A percentile compares a stretch with the other conserved stretches of the same genome.
Conservation (phyloP, 1,140 invertebrate species). For the Brachionus angularis region DNA sequence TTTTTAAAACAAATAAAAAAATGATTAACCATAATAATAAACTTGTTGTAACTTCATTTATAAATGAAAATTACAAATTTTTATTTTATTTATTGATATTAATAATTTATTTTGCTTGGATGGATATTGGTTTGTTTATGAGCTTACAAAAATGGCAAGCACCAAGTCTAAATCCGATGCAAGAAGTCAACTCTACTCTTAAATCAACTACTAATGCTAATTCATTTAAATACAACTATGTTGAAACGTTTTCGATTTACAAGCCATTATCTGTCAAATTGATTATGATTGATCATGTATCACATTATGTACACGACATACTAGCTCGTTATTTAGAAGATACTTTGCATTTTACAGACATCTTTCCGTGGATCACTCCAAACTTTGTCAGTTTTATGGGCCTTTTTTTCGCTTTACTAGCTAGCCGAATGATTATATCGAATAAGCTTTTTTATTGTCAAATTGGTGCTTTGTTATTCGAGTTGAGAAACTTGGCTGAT, state of each 20-base stretch:
- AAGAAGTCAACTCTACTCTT: too few species aligned
- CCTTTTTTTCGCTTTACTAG: background rate
- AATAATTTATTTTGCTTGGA: constrained; percentile 23
- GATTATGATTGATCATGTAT: constrained; percentile 15
- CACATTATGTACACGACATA: constrained; percentile 26
- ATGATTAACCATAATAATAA: too few species aligned
- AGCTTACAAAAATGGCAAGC: constrained; percentile 8
- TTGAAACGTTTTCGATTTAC: background rate
- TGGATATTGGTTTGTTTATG: constrained; percentile 31
- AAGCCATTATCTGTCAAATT: constrained; percentile 24
- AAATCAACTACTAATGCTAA: too few species aligned
- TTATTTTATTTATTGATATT: background rate
- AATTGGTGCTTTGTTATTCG: constrained; percentile 7
- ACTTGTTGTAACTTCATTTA: background rate
- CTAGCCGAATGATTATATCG: constrained; percentile 7
- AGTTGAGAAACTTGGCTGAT: constrained; percentile 24
- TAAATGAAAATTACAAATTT: constrained; percentile 31
- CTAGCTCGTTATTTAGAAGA: background rate
- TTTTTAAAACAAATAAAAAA: too few species aligned
- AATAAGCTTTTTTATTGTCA: background rate
- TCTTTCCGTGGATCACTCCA: constrained; percentile 18
- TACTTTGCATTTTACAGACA: background rate
- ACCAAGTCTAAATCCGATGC: background rate
- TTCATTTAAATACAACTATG: constrained; percentile 8
- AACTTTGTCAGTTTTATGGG: constrained; percentile 22